Evolutionary conservation across 2,113 vertebrate genomes (phyloP).

Genomic region (Rhea pennata): DNA sequence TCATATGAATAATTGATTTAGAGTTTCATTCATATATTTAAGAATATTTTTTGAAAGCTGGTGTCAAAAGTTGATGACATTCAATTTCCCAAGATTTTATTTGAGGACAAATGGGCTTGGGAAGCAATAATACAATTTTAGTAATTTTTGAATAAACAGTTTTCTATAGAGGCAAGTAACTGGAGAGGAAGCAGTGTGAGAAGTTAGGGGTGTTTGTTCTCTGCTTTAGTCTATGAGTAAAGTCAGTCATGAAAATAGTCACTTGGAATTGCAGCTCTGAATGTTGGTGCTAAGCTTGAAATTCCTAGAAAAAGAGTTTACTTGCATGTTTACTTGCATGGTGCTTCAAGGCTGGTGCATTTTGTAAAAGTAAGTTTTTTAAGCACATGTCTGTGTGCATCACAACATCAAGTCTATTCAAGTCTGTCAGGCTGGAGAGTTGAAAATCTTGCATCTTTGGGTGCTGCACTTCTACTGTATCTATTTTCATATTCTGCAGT

Average conservation of each 20-base stretch:
- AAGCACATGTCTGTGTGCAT: not conserved
- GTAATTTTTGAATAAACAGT: not conserved
- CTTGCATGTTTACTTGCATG: not conserved
- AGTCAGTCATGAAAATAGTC: not conserved
- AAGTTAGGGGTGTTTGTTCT: not conserved
- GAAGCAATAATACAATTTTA: not conserved
- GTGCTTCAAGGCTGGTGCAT: not conserved
- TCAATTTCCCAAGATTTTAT: not conserved
- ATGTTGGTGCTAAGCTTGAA: not conserved
- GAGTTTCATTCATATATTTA: not conserved
- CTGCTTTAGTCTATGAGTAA: conserved; percentile 7
- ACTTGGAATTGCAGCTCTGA: not conserved
- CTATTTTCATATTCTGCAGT: not conserved
- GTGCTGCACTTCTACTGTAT: not conserved
- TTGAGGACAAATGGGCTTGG: not conserved
- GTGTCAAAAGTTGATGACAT: not conserved
- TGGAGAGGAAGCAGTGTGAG: not conserved
- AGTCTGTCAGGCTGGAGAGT: not conserved
- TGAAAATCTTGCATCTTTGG: not conserved
- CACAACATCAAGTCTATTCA: not conserved
- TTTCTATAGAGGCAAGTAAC: not conserved
- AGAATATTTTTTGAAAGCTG: not conserved
- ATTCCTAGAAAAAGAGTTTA: not conserved
- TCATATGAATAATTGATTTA: not conserved
- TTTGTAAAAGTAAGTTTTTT: not conserved